Base-by-base conservation (phyloP, 2,888 invertebrate species). In the Pseudolycoriella hygida region DNA sequence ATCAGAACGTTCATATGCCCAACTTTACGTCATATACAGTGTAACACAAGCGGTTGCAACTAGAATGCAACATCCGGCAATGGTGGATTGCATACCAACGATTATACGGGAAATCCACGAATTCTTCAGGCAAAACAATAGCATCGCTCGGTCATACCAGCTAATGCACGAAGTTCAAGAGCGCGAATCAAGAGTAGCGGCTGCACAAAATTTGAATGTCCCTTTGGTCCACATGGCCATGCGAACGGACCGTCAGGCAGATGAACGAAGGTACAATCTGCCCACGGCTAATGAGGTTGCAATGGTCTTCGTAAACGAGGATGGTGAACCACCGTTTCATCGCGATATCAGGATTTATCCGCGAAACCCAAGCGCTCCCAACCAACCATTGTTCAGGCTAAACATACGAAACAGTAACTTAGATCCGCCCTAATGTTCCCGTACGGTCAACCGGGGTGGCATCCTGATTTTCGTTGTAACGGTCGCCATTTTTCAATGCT, bases 301-400 rank as follows among this genome's bases (percentile, higher is more conserved):
- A n/a, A 50, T 53, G 38, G 48, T 55, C 11, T 50, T 55, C 45
- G 52, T 51, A 46, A 51, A 46, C 19, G 48, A 53, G 46, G 40
- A 52, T 46, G 50, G 47, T 47, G 40, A 52, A 41, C 43, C 45
- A 44, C 47, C 42, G 20, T 15, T 6, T 17, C 19, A 42, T 6
- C 2, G 31, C 2, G n/a, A 30, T 31, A 17, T 42, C 14, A 31
- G 18, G 4, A 14, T 25, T 17, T 42, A 19, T 17, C 11, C 11
- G 6, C 31, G 31, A 6, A 31, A 31, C 11, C 12, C 15, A 11
- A 25, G 20, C 30, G 14, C 3, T 14, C 5, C 4, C 12, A 3
- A 15, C 6, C 11, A 2, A 3, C n/a, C n/a, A n/a, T n/a, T n/a
- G n/a, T n/a, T n/a, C n/a, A n/a, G n/a, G n/a, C 17, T 32, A 2